Conservation (phyloP, 2,888 invertebrate genomes). For the Hydropsyche betteni region DNA sequence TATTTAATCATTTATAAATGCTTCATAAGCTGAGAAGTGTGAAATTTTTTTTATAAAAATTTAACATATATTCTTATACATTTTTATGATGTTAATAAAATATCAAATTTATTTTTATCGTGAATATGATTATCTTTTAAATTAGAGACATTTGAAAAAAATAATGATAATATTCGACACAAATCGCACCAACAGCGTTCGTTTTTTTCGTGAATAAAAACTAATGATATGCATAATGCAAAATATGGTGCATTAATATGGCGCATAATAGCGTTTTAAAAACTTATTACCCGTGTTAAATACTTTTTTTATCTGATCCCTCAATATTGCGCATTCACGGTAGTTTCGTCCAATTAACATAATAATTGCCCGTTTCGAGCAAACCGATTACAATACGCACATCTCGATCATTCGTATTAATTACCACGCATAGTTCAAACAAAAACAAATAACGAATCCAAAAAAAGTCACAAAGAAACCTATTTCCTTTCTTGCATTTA, state of each 20-base stretch:
- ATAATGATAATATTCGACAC: no score
- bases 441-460: background rate
- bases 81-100: no score
- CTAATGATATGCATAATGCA: background rate
- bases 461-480: background rate
- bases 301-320: slow-evolving; percentile 12
- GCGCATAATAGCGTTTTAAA: background rate
- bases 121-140: no score
- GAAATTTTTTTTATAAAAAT: no score
- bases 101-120: no score
- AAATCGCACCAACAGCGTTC: background rate
- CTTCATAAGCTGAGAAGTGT: no score
- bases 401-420: background rate
- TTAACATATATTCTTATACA: no score
- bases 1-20: no score
- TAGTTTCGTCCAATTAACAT: slow-evolving; percentile 12
- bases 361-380: slow-evolving; percentile 14
- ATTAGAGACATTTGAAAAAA: no score
- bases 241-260: no score
- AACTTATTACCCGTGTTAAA: slow-evolving; percentile 17
- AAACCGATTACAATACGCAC: background rate
- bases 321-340: slow-evolving; percentile 23
- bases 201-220: slow-evolving; percentile 1
- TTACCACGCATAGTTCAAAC: background rate
- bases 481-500: background rate